Percentiles rank a stretch among this genome's conserved stretches.
Evolutionary conservation across 2,113 vertebrate genomes (phyloP).

Genomic region (Pseudopipra pipra): DNA sequence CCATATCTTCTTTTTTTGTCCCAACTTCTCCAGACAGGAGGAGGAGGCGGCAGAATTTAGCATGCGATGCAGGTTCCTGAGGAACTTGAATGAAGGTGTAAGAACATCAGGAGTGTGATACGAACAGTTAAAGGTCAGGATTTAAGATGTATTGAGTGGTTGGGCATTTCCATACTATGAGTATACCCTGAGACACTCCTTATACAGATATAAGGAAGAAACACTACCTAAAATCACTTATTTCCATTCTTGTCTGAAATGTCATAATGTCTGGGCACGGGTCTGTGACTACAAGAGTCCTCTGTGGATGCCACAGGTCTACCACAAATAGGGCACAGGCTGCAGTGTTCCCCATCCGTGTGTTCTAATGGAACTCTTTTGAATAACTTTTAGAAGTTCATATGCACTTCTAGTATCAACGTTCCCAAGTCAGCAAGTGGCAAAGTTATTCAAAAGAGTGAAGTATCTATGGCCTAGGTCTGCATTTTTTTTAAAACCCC

Average conservation of each 20-base stretch:
- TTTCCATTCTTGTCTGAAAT: neutral
- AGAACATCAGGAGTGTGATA: neutral
- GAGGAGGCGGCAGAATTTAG: neutral
- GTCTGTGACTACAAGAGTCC: neutral
- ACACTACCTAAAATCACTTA: neutral
- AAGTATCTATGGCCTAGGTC: neutral
- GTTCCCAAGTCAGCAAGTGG: no score
- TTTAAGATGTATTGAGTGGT: neutral
- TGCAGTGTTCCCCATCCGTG: neutral
- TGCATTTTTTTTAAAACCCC: neutral
- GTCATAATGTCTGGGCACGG: neutral
- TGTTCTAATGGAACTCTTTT: neutral
- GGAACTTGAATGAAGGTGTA: neutral
- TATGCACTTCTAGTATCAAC: neutral
- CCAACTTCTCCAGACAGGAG: neutral
- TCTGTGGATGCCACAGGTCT: neutral
- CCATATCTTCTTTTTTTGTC: neutral
- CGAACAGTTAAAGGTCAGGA: neutral
- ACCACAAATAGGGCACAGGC: neutral
- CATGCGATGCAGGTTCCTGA: neutral
- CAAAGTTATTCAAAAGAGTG: neutral
- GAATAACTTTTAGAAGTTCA: neutral
- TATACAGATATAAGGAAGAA: neutral
- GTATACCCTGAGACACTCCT: neutral
- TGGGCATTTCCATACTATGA: neutral